Evolutionary conservation across 2,113 vertebrate species (phyloP).

Genomic region (Tympanuchus pallidicinctus): DNA sequence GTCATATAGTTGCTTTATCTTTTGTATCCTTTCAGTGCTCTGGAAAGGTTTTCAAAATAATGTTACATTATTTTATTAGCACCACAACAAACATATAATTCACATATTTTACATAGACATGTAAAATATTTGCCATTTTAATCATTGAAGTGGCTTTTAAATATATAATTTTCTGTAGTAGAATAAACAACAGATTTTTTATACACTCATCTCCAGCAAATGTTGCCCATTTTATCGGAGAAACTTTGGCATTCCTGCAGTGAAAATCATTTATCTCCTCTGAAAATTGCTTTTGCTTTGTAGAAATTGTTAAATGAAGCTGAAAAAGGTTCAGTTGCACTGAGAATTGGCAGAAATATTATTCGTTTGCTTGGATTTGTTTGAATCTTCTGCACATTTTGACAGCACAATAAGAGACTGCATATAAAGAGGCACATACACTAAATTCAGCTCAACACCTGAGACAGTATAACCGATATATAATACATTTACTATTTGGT

Average conservation of each 20-base stretch:
- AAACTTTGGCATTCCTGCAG: neutral
- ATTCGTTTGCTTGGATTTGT: constrained; percentile 2
- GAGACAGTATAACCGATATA: neutral
- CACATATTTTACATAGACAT: neutral
- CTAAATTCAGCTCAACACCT: neutral
- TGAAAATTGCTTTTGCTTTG: constrained; percentile 35
- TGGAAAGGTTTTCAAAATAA: neutral
- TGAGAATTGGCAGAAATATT: neutral
- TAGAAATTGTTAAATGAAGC: constrained; percentile 41
- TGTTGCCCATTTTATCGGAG: neutral
- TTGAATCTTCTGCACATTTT: neutral
- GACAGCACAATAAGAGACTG: neutral
- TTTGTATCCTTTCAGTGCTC: neutral
- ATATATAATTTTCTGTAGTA: neutral
- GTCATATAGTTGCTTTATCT: neutral
- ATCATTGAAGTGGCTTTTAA: neutral
- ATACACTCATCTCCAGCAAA: neutral
- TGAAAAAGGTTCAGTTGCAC: neutral
- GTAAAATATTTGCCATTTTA: neutral
- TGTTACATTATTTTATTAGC: neutral
- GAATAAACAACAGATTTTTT: neutral
- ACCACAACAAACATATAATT: neutral
- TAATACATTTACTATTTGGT: neutral
- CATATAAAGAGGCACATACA: neutral
- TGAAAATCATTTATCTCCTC: constrained; percentile 4